phyloP scores from a whole-genome alignment of 1,140 invertebrate genomes.

The Anastrepha obliqua region DNA sequence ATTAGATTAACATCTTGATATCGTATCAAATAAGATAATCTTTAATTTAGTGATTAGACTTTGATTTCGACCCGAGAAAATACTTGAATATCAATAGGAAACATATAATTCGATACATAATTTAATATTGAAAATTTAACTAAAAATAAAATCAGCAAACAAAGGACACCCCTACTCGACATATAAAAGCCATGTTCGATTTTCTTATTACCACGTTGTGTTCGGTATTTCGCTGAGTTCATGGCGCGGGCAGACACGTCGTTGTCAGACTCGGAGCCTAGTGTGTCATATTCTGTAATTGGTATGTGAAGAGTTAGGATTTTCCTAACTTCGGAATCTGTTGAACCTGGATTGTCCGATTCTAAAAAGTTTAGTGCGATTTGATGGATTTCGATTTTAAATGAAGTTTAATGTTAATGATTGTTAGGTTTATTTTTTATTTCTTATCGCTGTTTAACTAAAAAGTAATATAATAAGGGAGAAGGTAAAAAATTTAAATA shows the following conservation, averaged over 20 bases:
- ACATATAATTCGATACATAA: too few relatives aligned
- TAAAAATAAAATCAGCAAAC: too few relatives aligned
- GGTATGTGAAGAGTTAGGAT: conserved; percentile 90
- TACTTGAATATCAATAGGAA: too few relatives aligned
- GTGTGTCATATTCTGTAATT: conserved; percentile 90
- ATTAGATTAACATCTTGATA: too few relatives aligned
- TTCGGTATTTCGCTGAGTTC: conserved; percentile 78
- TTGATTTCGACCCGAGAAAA: too few relatives aligned
- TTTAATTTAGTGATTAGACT: too few relatives aligned
- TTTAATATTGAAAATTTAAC: too few relatives aligned
- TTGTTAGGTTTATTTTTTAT: conserved; percentile 32
- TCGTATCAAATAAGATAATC: too few relatives aligned
- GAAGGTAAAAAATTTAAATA: too few relatives aligned
- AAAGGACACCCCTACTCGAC: not conserved
- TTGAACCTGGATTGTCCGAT: conserved; percentile 89
- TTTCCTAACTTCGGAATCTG: conserved; percentile 91
- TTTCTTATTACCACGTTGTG: conserved; percentile 75
- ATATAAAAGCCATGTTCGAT: not conserved
- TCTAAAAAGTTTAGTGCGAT: conserved; percentile 80
- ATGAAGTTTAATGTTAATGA: conserved; percentile 59
- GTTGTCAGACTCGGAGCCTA: conserved; percentile 84
- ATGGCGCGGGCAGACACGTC: conserved; percentile 78
- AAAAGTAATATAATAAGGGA: too few relatives aligned
- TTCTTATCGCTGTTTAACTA: not conserved
- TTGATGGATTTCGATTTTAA: conserved; percentile 69